Evolutionary conservation across 1,140 invertebrate species (phyloP).

Genomic region (Drosophila pallidifrons): DNA sequence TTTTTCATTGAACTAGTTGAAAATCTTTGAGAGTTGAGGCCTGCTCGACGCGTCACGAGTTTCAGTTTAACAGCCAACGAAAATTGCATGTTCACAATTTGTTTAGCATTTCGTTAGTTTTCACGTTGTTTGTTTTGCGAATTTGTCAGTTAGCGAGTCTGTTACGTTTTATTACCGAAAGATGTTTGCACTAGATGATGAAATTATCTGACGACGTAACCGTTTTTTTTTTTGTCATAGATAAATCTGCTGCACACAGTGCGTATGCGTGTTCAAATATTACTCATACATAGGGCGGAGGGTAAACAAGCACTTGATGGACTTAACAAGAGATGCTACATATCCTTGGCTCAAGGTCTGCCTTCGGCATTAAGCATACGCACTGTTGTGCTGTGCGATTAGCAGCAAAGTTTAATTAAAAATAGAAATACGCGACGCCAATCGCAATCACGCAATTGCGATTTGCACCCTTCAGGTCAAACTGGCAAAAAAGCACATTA

Average conservation of each 20-base stretch:
- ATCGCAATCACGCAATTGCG: too few species aligned
- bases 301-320: conserved; percentile 32
- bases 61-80: conserved; percentile 63
- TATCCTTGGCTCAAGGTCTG: conserved; percentile 2
- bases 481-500: not conserved
- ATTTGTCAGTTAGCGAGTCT: conserved; percentile 47
- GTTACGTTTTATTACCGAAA: conserved; percentile 54
- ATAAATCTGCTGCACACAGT: conserved; percentile 6
- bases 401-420: not conserved
- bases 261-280: conserved; percentile 40
- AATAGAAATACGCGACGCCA: not conserved
- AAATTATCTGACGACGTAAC: conserved; percentile 24
- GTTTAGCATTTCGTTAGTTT: conserved; percentile 40
- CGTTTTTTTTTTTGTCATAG: not conserved
- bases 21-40: conserved; percentile 9
- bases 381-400: conserved; percentile 35
- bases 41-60: conserved; percentile 71
- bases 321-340: conserved; percentile 36
- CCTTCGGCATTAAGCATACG: conserved; percentile 52
- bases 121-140: conserved; percentile 25
- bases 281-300: conserved; percentile 38
- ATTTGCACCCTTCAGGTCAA: conserved; percentile 12
- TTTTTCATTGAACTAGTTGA: conserved; percentile 18
- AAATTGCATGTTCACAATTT: conserved; percentile 60
- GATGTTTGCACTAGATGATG: conserved; percentile 37